Evolutionary conservation across 1,140 invertebrate genomes (phyloP), one percentile per base, ranked within the genome.

Genomic region (Anagrus nilaparvatae): DNA sequence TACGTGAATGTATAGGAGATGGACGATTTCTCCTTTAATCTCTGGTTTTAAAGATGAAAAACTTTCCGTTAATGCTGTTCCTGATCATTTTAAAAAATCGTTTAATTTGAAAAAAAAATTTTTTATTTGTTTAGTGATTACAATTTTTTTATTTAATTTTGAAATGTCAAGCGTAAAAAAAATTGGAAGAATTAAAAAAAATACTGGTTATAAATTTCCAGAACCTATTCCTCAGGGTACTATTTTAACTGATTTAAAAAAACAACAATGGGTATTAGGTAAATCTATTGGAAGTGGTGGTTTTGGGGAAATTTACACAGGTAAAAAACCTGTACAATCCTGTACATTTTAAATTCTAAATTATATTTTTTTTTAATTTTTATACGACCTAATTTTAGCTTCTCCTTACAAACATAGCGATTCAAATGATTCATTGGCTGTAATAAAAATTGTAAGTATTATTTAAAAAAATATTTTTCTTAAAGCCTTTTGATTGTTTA

Each of bases 281-380:
- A 71, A 77, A 17, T 87, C 88, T 0, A 86, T 96, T 40, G 92
- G 90, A 2, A 70, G 82, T 43, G 92, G 92, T n/a, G 92, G 90
- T 24, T 96, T 95, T 69, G 91, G 91, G 2, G 85, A 92, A 63
- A 90, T 94, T 54, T 94, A 94, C 61, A 73, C 80, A 17, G 86
- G 84, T 58, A 60, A 17, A 14, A 40, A n/a, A 13, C 17, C 7
- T 40, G 9, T 38, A 30, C 32, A 8, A 12, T 34, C 9, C 29
- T 31, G 12, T 12, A 8, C 24, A 8, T 25, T 6, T 8, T 25
- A 21, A 35, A 12, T 35, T 5, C 25, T n/a, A 9, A 13, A 5
- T 1, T 25, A 16, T 24, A 33, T 25, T 43, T n/a, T 29, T 38
- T 40, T 9, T 48, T 31, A 27, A 44, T 40, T 12, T 36, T 31